Evolutionary conservation across 2,888 invertebrate species (phyloP), one percentile per base, ranked within the genome.

Genomic region (Scrobipalpa atriplicella): DNA sequence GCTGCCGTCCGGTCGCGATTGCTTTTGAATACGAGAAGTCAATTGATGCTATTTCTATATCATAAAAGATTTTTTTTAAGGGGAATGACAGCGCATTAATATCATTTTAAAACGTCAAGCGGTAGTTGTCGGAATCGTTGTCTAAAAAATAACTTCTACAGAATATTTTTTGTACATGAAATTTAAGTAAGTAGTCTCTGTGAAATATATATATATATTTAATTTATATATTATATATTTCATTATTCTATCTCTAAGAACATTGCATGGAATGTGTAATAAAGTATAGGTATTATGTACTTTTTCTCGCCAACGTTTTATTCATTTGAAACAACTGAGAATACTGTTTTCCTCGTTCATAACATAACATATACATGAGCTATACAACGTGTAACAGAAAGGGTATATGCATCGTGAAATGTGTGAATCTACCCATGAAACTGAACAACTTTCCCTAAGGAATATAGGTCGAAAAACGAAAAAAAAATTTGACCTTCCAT

Each of bases 1-100:
- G 51, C 65, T 62, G 60, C 56, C 62, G 65, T 51, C 62, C 65
- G 60, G 63, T 65, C 63, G 68, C 69, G 36, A 43, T 39, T 38
- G 29, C 21, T 60, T 36, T 65, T 65, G 60, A 51, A 60, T 47
- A 43, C 60, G 19, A 63, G 11, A 41, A 43, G 19, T 21, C 64
- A 64, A 54, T 56, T 56, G 56, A 43, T 39, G 56, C 64, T 56
- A 64, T 64, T 41, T 56, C 29, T 41, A 21, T 41, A 64, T 19
- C 47, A 47, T 47, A 47, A 47, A 47, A n/a, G 47, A 47, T n/a
- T 47, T 7, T n/a, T 47, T 47, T n/a, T n/a, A 47, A n/a, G 16
- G 16, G 9, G 47, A n/a, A 47, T 47, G 47, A 47, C 47, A 47
- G n/a, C 47, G 47, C 47, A 47, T 47, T 47, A 47, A 47, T 47